Evolutionary conservation across 2,797 vertebrate species (phyloP).

Genomic region (Ciconia nigra): DNA sequence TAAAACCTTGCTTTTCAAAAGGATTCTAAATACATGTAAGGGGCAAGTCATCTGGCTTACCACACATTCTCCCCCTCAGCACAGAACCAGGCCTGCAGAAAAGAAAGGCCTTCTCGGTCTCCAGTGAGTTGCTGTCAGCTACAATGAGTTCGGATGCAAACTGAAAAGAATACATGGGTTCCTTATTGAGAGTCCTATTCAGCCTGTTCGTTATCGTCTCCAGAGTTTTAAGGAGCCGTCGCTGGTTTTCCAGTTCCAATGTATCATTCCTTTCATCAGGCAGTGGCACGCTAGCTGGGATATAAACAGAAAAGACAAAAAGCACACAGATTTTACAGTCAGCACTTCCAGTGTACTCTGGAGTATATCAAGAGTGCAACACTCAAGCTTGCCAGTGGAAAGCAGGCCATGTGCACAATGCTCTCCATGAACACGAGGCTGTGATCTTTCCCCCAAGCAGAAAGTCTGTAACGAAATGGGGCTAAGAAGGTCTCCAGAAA

Average conservation of each 20-base stretch:
- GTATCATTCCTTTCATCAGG: slow-evolving; percentile 93
- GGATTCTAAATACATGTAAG: background rate
- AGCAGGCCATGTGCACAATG: background rate
- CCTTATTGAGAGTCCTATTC: slow-evolving; percentile 88
- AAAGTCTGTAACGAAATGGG: background rate
- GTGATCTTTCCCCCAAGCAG: background rate
- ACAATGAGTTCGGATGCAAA: slow-evolving; percentile 90
- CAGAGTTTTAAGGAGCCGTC: slow-evolving; percentile 87
- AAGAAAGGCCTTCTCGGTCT: slow-evolving; percentile 86
- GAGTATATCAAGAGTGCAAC: background rate
- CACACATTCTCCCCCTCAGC: slow-evolving; percentile 93
- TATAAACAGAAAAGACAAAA: slow-evolving; percentile 59
- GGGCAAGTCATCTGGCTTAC: slow-evolving; percentile 76
- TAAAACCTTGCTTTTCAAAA: background rate
- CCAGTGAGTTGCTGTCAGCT: slow-evolving; percentile 91
- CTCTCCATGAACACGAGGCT: background rate
- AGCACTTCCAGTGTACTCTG: background rate
- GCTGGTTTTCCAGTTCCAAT: slow-evolving; percentile 90
- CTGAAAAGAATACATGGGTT: slow-evolving; percentile 90
- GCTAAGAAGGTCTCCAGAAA: background rate
- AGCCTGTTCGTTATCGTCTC: slow-evolving; percentile 92
- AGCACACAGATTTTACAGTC: background rate
- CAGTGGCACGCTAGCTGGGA: slow-evolving; percentile 94
- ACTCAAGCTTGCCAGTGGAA: background rate
- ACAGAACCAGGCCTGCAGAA: slow-evolving; percentile 93